Percentiles rank a stretch among this genome's conserved stretches.
These are phyloP conservation scores for Callyntrura guangdongensis DNA, from an alignment of 2,888 invertebrate species.

Conservation along the genomic window DNA sequence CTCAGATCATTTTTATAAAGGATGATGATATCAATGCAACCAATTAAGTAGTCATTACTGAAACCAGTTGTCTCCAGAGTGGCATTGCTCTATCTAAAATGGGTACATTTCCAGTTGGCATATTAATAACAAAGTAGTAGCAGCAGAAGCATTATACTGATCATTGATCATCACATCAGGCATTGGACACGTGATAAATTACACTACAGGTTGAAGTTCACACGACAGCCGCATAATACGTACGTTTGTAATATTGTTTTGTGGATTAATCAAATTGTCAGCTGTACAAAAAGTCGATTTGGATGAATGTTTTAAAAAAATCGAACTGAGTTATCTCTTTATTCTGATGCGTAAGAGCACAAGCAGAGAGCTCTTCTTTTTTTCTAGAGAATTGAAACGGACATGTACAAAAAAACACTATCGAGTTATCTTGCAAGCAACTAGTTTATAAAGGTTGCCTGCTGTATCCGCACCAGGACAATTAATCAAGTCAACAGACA, in stretches of 20 bases:
- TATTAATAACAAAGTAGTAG: conserved; percentile 20
- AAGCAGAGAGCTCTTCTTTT: not conserved
- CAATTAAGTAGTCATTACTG: conserved; percentile 33
- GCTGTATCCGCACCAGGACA: conserved; percentile 58
- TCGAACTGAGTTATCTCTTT: conserved; percentile 27
- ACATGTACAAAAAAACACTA: conserved; percentile 62
- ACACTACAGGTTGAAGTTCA: conserved; percentile 66
- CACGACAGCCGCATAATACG: conserved; percentile 35
- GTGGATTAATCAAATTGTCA: conserved; percentile 60
- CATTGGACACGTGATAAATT: conserved; percentile 61
- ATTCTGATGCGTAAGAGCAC: not conserved
- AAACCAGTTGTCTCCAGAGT: conserved; percentile 61
- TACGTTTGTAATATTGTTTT: conserved; percentile 46
- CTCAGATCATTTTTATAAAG: conserved; percentile 21
- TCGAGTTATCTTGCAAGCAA: conserved; percentile 37
- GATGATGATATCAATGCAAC: conserved; percentile 63
- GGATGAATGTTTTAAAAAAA: not conserved
- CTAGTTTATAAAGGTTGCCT: conserved; percentile 35
- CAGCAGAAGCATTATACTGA: conserved; percentile 19
- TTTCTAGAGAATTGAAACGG: conserved; percentile 34
- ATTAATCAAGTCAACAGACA: conserved; percentile 70
- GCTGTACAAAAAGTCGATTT: conserved; percentile 16
- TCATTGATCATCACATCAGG: conserved; percentile 26
- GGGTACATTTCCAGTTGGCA: conserved; percentile 32
- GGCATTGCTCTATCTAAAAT: not conserved